phyloP scores from a whole-genome alignment of 2,113 vertebrate species.

The Dolichallabes microphthalmus region DNA sequence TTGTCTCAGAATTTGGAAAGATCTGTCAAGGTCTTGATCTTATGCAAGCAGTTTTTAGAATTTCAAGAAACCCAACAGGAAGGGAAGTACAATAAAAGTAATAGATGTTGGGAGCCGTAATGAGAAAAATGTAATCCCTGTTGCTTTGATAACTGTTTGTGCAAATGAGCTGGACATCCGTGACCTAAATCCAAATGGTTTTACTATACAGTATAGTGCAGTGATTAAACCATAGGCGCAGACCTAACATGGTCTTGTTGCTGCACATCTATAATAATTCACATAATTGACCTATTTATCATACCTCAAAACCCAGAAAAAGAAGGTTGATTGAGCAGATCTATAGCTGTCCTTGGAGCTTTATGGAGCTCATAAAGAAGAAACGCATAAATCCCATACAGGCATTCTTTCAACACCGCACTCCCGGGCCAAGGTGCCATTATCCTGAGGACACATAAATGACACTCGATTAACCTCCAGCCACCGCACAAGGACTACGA shows the following conservation, averaged over 20 bases:
- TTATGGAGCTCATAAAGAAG: neutral
- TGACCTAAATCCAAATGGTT: conserved; percentile 2
- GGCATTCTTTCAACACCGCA: neutral
- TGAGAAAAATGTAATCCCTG: neutral
- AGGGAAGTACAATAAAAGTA: neutral
- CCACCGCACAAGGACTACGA: neutral
- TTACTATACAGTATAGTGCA: neutral
- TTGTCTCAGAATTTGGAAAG: neutral
- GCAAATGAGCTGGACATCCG: neutral
- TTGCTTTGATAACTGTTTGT: conserved; percentile 2
- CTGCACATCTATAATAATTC: neutral
- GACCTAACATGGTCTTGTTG: neutral
- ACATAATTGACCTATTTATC: neutral
- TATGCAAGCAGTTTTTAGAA: neutral
- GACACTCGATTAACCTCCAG: conserved; percentile 14
- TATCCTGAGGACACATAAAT: neutral
- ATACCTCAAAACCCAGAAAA: neutral
- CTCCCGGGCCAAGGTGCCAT: neutral
- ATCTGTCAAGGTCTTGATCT: neutral
- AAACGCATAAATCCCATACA: neutral
- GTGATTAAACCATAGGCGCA: neutral
- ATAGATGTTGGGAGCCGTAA: neutral
- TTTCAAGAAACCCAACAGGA: neutral
- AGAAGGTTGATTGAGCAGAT: no score
- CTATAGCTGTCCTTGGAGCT: neutral